phyloP scores from a whole-genome alignment of 2,113 vertebrate species.

The Muntiacus reevesi region DNA sequence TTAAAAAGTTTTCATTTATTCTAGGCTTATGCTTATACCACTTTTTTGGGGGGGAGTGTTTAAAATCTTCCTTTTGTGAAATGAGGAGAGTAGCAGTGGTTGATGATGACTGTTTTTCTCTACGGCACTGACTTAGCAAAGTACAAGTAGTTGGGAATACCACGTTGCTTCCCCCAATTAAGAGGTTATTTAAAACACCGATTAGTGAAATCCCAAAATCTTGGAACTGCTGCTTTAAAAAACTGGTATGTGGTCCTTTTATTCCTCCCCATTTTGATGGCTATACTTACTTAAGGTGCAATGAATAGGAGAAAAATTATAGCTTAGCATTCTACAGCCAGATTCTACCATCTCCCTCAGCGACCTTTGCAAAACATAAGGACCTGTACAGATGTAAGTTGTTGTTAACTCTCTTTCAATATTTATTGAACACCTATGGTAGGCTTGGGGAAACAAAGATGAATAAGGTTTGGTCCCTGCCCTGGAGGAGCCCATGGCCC shows the following conservation, averaged over 20 bases:
- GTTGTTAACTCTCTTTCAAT: constrained; percentile 33
- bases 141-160: neutral
- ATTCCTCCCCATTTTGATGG: constrained; percentile 46
- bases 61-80: neutral
- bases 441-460: constrained; percentile 47
- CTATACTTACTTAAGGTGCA: constrained; percentile 47
- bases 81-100: neutral
- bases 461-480: constrained; percentile 38
- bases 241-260: constrained; percentile 49
- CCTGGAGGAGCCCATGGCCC: neutral
- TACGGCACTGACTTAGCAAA: neutral
- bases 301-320: constrained; percentile 55
- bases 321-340: constrained; percentile 33
- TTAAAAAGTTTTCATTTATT: neutral
- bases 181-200: neutral
- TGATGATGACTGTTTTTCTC: neutral
- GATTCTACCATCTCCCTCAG: constrained; percentile 59
- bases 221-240: constrained; percentile 36
- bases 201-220: neutral
- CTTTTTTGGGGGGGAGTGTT: neutral
- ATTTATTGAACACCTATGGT: constrained; percentile 54
- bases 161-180: neutral
- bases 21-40: neutral
- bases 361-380: constrained; percentile 51
- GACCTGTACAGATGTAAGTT: constrained; percentile 33